Evolutionary conservation across 2,888 invertebrate genomes (phyloP), one percentile per base, ranked within the genome.

Genomic region (Encarsia formosa): DNA sequence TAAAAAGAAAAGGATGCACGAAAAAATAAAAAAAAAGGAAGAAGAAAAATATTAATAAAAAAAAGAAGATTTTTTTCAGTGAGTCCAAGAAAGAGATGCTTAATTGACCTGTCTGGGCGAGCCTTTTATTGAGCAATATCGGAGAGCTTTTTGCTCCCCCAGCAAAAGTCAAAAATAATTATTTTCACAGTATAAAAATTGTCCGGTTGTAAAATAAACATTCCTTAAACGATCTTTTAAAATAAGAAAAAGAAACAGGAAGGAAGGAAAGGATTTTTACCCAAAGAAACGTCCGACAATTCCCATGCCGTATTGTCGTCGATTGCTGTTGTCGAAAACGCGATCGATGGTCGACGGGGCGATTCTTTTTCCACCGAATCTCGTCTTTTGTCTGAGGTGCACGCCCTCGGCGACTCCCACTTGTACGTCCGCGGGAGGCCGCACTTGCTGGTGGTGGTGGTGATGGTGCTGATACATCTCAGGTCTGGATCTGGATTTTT

Each of bases 271-370:
- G 11, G 22, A 15, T 4, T 18, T 74, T 78, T 73, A 86, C 84
- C 88, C 83, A 69, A 89, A 87, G 67, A 88, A 79, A 63, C 85
- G 79, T 41, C 90, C 90, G 47, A 90, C 80, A 74, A 90, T 81
- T 62, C 92, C 86, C 86, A 88, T 84, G 65, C 91, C 86, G 73
- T 85, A 89, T 72, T 87, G 86, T 64, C 94, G 83, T 57, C 94
- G 81, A 70, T 94, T 86, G 16, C 92, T 92, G 76, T 94, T 93
- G 73, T 94, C 93, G 57, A 91, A 82, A 15, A 91, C 85, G n/a
- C 89, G 86, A 68, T 91, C 91, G 51, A 95, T 79, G 63, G 91
- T 80, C 45, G 84, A 84, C 13, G 87, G 82, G 57, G 85, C 84
- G 62, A 91, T 89, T 59, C 90, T 80, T 38, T 79, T 79, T 18